A percentile compares a stretch with the other conserved stretches of the same genome.
Evolutionary conservation across 2,888 invertebrate genomes (phyloP).

Genomic region (Pecten maximus): DNA sequence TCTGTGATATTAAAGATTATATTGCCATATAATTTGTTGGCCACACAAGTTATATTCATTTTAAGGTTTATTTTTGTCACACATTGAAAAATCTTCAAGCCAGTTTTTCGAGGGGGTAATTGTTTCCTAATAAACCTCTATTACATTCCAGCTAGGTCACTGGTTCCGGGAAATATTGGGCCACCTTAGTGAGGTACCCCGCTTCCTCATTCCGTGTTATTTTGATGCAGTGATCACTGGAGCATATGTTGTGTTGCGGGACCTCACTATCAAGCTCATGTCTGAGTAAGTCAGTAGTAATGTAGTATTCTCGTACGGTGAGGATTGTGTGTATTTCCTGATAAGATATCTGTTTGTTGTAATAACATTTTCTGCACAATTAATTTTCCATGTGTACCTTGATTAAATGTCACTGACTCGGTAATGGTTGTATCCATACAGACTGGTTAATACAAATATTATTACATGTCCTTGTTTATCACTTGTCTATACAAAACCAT

Average conservation of each 20-base stretch:
- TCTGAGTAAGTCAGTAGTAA: conserved; percentile 85
- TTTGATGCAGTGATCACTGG: conserved; percentile 92
- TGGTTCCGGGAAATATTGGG: conserved; percentile 86
- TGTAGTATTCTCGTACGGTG: too few relatives aligned
- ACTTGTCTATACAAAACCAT: not conserved
- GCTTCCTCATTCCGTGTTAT: conserved; percentile 95
- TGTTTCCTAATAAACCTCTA: too few relatives aligned
- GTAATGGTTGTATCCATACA: not conserved
- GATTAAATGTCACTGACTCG: not conserved
- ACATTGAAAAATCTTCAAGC: too few relatives aligned
- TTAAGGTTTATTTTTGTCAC: too few relatives aligned
- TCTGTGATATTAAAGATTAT: too few relatives aligned
- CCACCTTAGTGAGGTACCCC: conserved; percentile 90
- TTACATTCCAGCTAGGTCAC: conserved; percentile 85
- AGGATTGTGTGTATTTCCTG: too few relatives aligned
- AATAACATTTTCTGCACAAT: too few relatives aligned
- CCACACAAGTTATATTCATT: too few relatives aligned
- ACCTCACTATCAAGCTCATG: conserved; percentile 88
- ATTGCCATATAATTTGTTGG: too few relatives aligned
- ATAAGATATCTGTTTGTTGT: not conserved
- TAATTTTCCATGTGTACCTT: too few relatives aligned
- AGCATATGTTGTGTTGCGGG: conserved; percentile 87
- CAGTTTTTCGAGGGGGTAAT: too few relatives aligned
- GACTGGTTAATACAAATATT: not conserved
- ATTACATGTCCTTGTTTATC: not conserved